Conservation (phyloP, 2,113 vertebrate genomes). For the Terrapene triunguis region DNA sequence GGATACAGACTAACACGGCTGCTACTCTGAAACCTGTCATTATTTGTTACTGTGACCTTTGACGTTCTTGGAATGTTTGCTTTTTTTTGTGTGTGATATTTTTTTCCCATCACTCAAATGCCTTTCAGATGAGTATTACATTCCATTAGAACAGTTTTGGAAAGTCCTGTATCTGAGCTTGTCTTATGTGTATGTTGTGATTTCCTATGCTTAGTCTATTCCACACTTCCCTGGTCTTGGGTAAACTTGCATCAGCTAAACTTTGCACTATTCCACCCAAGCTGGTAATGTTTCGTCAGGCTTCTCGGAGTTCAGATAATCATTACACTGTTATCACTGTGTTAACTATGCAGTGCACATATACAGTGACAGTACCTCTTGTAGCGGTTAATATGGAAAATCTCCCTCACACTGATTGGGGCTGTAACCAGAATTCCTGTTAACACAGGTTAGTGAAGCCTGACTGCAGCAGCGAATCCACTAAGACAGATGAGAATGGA, state of each 20-base stretch:
- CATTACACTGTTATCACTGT: neutral
- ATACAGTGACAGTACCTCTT: neutral
- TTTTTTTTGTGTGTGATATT: too few relatives aligned
- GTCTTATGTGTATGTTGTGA: neutral
- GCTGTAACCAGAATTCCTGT: neutral
- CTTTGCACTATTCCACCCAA: neutral
- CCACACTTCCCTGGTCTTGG: neutral
- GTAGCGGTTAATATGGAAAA: neutral
- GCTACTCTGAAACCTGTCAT: too few relatives aligned
- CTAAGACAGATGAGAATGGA: neutral
- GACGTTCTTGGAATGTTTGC: neutral
- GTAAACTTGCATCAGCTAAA: neutral
- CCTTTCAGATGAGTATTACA: neutral
- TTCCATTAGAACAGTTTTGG: neutral
- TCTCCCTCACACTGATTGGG: neutral
- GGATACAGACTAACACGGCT: too few relatives aligned
- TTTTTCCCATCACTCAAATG: neutral
- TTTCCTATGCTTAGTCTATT: neutral
- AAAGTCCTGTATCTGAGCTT: neutral
- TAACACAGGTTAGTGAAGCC: neutral
- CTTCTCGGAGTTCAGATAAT: neutral
- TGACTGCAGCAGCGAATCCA: neutral
- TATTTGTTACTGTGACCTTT: neutral
- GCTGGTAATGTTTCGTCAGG: neutral
- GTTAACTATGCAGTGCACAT: neutral